Percentiles rank a stretch among this genome's conserved stretches.
These are phyloP conservation scores for Drosophila longiperda DNA, from an alignment of 2,888 invertebrate species.

Conservation along the genomic window DNA sequence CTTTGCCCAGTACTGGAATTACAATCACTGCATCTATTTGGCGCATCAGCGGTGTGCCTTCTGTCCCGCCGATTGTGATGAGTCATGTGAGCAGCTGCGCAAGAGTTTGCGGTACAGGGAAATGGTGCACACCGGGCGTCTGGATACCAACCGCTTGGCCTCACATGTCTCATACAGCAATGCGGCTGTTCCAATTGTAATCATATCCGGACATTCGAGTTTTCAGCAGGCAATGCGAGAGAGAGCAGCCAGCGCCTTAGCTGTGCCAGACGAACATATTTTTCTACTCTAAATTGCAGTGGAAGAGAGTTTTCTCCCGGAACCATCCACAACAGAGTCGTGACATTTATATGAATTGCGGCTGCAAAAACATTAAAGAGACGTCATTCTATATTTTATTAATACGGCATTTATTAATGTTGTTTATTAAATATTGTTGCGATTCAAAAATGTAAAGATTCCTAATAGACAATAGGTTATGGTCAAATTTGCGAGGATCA, in stretches of 20 bases:
- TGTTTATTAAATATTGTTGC: not conserved
- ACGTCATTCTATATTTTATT: not conserved
- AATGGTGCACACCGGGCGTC: constrained; percentile 47
- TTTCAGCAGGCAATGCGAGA: constrained; percentile 52
- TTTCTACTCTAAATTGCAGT: constrained; percentile 48
- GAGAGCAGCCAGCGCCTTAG: constrained; percentile 22
- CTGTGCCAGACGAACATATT: constrained; percentile 42
- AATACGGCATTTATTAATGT: not conserved
- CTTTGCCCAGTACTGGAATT: constrained; percentile 90
- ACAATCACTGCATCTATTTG: constrained; percentile 88
- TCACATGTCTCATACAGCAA: not conserved
- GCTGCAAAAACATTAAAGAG: not conserved
- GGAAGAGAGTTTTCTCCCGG: not conserved
- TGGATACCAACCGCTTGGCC: constrained; percentile 52
- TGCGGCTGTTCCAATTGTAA: constrained; percentile 16
- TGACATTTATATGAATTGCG: not conserved
- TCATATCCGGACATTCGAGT: constrained; percentile 58
- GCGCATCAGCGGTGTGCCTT: constrained; percentile 81
- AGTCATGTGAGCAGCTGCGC: constrained; percentile 63
- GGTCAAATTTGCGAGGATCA: not conserved
- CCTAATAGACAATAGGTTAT: not conserved
- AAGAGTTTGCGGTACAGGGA: constrained; percentile 79
- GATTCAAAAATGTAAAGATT: not conserved
- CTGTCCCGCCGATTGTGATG: constrained; percentile 21
- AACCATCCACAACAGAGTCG: not conserved